Conservation (phyloP, 2,888 invertebrate genomes). For the Lottia scabra region DNA sequence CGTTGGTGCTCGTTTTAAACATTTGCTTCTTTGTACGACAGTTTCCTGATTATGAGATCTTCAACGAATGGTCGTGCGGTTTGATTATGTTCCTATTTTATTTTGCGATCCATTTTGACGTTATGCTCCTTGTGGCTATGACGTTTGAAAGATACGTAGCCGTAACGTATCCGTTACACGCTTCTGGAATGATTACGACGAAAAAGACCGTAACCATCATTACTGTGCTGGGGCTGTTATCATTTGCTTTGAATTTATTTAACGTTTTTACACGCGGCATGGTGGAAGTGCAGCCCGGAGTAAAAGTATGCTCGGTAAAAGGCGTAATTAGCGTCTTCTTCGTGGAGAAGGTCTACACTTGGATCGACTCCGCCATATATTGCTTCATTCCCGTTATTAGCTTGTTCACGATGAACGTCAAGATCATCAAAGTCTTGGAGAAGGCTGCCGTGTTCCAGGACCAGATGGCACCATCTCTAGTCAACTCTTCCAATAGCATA, state of each 20-base stretch:
- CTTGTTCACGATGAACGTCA: conserved; percentile 26
- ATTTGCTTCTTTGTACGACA: conserved; percentile 15
- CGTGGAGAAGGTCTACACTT: conserved; percentile 25
- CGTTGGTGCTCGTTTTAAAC: conserved; percentile 22
- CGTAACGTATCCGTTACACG: conserved; percentile 26
- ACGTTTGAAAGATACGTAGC: conserved; percentile 30
- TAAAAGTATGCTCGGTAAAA: conserved; percentile 7
- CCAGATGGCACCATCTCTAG: too few relatives aligned
- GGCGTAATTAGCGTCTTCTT: conserved; percentile 17
- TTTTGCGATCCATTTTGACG: conserved; percentile 28
- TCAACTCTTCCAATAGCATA: too few relatives aligned
- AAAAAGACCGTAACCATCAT: conserved; percentile 17
- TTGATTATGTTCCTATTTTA: conserved; percentile 27
- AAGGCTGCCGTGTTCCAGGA: too few relatives aligned
- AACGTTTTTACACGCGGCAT: conserved; percentile 24
- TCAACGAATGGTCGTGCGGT: conserved; percentile 20
- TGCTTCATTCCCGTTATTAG: conserved; percentile 27
- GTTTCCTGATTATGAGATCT: conserved; percentile 14
- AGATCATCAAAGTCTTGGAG: conserved; percentile 16
- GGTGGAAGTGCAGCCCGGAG: neutral
- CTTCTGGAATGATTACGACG: conserved; percentile 9
- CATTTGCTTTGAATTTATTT: conserved; percentile 21
- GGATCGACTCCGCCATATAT: conserved; percentile 33
- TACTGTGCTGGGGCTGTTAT: conserved; percentile 1
- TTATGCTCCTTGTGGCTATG: conserved; percentile 26